Evolutionary conservation across 2,113 vertebrate genomes (phyloP), one percentile per base, ranked within the genome.

Genomic region (Caloenas nicobarica): DNA sequence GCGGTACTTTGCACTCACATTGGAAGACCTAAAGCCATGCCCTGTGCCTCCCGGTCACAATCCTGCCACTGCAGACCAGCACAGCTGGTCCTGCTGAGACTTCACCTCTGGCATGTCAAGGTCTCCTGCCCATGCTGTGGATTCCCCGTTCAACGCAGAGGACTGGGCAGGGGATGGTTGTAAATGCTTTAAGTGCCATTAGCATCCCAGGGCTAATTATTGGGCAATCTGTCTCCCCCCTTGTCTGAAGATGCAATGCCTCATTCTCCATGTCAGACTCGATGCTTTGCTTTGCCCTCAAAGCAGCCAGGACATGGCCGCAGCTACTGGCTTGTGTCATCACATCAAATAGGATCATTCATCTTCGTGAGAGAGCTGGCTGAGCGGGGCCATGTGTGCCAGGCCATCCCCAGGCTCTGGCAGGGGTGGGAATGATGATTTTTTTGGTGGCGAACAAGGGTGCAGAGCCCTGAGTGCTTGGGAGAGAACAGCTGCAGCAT

Each of bases 331-430:
- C 28, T 88, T 16, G 0, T 80, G 89, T 65, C 62, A 57, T 76
- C 74, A 56, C 44, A 66, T 85, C 84, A 76, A 65, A 85, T 9
- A n/a, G 53, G 57, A 53, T 66, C 44, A 34, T 91, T 69, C 40
- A 40, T 82, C 86, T 92, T 93, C 58, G 33, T 50, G 44, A 83
- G 76, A 10, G 50, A 83, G 50, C 50, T 66, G 71, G 33, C 79
- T 3, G 6, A 44, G 51, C 8, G 1, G 33, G 28, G 57, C 48
- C 0, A 0, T 23, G 22, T n/a, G 11, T 86, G 54, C 62, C 58
- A 64, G 40, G 31, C 54, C 5, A 2, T 66, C 48, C 34, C 73
- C 57, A 62, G 57, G 22, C 42, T 76, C 50, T 61, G 60, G 18
- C 24, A 88, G 31, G 1, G 4, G 22, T 6, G 7, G 3, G 10